Evolutionary conservation across 1,140 invertebrate species (phyloP).

Genomic region (Leptinotarsa texana): DNA sequence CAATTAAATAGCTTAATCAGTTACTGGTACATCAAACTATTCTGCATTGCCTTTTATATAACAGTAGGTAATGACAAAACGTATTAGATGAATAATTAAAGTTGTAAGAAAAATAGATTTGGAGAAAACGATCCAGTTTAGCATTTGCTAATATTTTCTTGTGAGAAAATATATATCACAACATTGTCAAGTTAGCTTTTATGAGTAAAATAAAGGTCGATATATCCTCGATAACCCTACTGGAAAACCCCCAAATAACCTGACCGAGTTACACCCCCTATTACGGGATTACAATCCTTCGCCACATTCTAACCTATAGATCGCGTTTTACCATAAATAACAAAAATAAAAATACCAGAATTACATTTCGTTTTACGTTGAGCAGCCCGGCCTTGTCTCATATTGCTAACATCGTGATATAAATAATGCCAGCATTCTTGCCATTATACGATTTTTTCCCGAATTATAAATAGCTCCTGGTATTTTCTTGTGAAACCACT

Average conservation of each 20-base stretch:
- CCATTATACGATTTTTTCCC: not conserved
- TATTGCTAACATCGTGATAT: conserved; percentile 37
- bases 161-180: too few species aligned
- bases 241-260: not conserved
- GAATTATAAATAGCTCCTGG: conserved; percentile 1
- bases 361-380: conserved; percentile 60
- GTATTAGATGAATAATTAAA: too few species aligned
- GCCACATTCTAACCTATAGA: not conserved
- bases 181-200: too few species aligned
- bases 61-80: too few species aligned
- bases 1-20: too few species aligned
- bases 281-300: not conserved
- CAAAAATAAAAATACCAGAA: conserved; percentile 26
- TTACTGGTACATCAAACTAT: too few species aligned
- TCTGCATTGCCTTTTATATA: too few species aligned
- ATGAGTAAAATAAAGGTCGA: too few species aligned
- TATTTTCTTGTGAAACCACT: not conserved
- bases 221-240: too few species aligned
- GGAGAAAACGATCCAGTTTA: too few species aligned
- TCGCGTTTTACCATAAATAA: not conserved
- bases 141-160: too few species aligned
- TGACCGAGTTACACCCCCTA: not conserved
- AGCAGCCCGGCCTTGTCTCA: conserved; percentile 60
- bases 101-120: too few species aligned
- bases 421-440: conserved; percentile 8